Conservation (phyloP, 2,797 vertebrate species). For the Acanthurus lineatus region DNA sequence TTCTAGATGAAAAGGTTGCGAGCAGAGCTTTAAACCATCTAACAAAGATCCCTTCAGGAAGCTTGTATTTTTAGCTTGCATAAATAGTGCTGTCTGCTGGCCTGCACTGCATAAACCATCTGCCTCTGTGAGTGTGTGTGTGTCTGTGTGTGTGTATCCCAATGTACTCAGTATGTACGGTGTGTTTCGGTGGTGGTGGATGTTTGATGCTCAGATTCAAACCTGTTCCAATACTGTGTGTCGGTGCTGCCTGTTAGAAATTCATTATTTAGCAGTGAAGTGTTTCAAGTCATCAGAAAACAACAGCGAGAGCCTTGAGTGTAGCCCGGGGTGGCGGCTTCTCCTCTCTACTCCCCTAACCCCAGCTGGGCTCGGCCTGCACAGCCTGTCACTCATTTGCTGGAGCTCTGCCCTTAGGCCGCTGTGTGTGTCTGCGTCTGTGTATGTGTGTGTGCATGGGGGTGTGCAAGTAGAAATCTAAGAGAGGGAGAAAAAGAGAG, state of each 20-base stretch:
- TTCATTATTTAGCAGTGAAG: constrained; percentile 89
- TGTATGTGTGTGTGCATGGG: constrained; percentile 44
- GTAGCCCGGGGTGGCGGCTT: constrained; percentile 82
- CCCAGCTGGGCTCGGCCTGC: constrained; percentile 84
- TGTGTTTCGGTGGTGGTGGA: constrained; percentile 56
- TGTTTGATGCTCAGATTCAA: constrained; percentile 78
- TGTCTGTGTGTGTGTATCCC: constrained; percentile 22
- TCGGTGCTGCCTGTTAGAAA: constrained; percentile 79
- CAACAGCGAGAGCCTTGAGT: constrained; percentile 85
- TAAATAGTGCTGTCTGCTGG: constrained; percentile 65
- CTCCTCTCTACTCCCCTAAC: constrained; percentile 80
- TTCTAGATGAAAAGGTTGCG: constrained; percentile 28
- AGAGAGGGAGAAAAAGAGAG: constrained; percentile 11
- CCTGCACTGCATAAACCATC: constrained; percentile 62
- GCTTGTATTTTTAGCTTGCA: constrained; percentile 70
- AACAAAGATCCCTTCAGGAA: constrained; percentile 47
- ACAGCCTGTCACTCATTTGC: constrained; percentile 88
- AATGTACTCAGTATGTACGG: constrained; percentile 45
- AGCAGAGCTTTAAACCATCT: constrained; percentile 29
- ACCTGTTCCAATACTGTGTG: constrained; percentile 77
- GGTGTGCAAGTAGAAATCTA: constrained; percentile 37
- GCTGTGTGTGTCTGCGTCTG: constrained; percentile 46
- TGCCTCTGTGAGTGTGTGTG: constrained; percentile 30
- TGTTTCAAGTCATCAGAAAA: constrained; percentile 89
- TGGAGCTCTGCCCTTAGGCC: constrained; percentile 80